phyloP scores from a whole-genome alignment of 2,888 invertebrate species.

The Micoletzkya japonica region DNA sequence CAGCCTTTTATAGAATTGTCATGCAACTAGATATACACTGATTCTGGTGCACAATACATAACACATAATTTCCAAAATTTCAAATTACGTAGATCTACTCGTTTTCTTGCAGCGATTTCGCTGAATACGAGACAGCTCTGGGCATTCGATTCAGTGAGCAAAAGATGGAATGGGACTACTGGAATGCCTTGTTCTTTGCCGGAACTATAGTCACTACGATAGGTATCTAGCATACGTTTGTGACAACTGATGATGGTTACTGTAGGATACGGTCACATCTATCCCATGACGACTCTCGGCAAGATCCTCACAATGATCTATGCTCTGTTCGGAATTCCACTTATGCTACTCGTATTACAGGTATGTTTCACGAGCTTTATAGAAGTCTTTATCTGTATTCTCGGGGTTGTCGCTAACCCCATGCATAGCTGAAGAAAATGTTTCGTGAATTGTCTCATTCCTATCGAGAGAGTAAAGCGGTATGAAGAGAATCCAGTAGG shows the following conservation, averaged over 20 bases:
- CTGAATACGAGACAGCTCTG: conserved; percentile 38
- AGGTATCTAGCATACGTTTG: conserved; percentile 15
- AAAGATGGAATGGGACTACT: conserved; percentile 53
- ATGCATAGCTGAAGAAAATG: too few relatives aligned
- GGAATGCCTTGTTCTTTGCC: conserved; percentile 49
- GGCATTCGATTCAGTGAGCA: conserved; percentile 51
- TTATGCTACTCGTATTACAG: conserved; percentile 50
- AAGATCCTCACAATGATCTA: conserved; percentile 50
- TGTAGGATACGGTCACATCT: conserved; percentile 51
- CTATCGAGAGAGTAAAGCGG: too few relatives aligned
- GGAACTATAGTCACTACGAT: conserved; percentile 37
- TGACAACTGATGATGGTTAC: background rate
- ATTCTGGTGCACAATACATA: too few relatives aligned
- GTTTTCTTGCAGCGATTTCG: conserved; percentile 18
- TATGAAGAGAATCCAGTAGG: background rate
- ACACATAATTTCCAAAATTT: too few relatives aligned
- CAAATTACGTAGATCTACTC: too few relatives aligned
- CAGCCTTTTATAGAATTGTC: too few relatives aligned
- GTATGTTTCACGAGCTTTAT: conserved; percentile 23
- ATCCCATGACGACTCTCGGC: conserved; percentile 48
- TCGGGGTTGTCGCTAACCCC: too few relatives aligned
- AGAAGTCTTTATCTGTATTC: too few relatives aligned
- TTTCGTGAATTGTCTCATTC: too few relatives aligned
- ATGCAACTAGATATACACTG: too few relatives aligned
- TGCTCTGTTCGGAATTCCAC: conserved; percentile 51